Conservation (phyloP, 2,888 invertebrate species). For the Gymnosoma rotundatum region DNA sequence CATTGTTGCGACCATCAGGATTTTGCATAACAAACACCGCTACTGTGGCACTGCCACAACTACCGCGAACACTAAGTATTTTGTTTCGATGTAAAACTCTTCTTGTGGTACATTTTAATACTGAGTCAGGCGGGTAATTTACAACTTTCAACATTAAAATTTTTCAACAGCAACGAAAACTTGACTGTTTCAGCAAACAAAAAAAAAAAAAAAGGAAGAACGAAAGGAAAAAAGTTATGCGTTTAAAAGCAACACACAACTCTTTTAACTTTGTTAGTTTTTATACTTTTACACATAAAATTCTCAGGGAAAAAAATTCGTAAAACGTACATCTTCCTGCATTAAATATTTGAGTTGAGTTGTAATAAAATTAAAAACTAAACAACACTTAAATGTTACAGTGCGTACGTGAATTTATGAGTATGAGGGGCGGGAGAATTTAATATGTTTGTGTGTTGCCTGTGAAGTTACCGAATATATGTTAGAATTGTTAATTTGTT, state of each 20-base stretch:
- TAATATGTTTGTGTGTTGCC: background rate
- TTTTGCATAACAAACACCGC: background rate
- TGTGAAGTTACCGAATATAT: slow-evolving; percentile 38
- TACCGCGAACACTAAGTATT: slow-evolving; percentile 51
- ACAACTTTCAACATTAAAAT: slow-evolving; percentile 64
- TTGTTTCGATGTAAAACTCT: slow-evolving; percentile 41
- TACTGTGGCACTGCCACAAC: slow-evolving; percentile 11
- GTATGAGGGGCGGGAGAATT: background rate
- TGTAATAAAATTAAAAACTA: slow-evolving; percentile 58
- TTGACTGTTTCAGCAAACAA: slow-evolving; percentile 19
- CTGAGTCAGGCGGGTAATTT: slow-evolving; percentile 69
- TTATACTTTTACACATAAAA: slow-evolving; percentile 34
- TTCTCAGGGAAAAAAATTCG: slow-evolving; percentile 11
- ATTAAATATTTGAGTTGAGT: slow-evolving; percentile 54
- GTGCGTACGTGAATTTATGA: background rate
- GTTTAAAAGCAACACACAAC: slow-evolving; percentile 39
- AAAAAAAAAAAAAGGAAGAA: too few species aligned
- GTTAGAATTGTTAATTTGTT: slow-evolving; percentile 54
- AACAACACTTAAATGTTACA: slow-evolving; percentile 44
- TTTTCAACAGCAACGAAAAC: slow-evolving; percentile 56
- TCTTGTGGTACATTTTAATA: slow-evolving; percentile 63
- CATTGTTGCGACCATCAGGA: background rate
- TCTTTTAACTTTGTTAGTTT: slow-evolving; percentile 22
- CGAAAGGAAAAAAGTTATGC: slow-evolving; percentile 49
- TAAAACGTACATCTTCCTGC: slow-evolving; percentile 25